Conservation (phyloP, 2,113 vertebrate species). For the Clupea harengus region DNA sequence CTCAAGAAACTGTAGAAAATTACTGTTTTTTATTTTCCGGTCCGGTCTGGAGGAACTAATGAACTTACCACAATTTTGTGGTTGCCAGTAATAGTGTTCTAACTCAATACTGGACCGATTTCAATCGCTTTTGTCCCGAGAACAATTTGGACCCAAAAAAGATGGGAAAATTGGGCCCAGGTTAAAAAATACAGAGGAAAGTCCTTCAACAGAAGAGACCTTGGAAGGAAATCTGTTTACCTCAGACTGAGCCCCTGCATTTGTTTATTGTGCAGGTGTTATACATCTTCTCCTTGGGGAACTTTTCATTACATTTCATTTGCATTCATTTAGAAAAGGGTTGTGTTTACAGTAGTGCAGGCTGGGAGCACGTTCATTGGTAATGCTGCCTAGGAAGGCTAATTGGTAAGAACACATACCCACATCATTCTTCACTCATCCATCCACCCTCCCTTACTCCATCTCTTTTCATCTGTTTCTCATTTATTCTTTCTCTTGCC, state of each 20-base stretch:
- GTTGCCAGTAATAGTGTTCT: too few species aligned
- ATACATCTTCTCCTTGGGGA: slow-evolving; percentile 11
- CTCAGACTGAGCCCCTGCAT: neutral
- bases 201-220: neutral
- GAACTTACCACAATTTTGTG: too few species aligned
- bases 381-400: neutral
- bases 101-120: too few species aligned
- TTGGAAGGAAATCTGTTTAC: neutral
- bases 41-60: too few species aligned
- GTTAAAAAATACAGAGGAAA: too few species aligned
- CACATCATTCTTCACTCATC: neutral
- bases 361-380: neutral
- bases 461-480: slow-evolving; percentile 41
- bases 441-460: slow-evolving; percentile 25
- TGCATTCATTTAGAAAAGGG: slow-evolving; percentile 43
- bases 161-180: too few species aligned
- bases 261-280: neutral
- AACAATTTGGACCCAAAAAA: too few species aligned
- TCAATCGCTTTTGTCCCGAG: too few species aligned
- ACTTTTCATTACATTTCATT: slow-evolving; percentile 33
- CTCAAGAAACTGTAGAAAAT: too few species aligned
- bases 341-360: neutral
- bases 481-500: neutral
- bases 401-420: neutral
- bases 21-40: too few species aligned